Conservation (phyloP, 2,797 vertebrate genomes). For the Macrochelys suwanniensis region DNA sequence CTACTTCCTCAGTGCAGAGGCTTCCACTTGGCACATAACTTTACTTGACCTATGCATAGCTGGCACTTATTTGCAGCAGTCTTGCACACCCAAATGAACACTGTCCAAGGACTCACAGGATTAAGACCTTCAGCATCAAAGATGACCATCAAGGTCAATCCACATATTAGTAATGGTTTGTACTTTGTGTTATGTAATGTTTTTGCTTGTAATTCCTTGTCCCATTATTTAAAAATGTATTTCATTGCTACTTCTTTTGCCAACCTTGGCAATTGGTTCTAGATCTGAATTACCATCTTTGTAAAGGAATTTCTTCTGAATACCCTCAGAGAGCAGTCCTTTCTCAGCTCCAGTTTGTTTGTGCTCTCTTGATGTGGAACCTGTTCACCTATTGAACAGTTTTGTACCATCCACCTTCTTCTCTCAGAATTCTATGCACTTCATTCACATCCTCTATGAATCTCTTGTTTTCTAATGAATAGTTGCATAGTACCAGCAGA, state of each 20-base stretch:
- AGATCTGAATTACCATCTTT: neutral
- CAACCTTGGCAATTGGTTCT: neutral
- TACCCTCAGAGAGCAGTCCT: neutral
- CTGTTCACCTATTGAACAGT: neutral
- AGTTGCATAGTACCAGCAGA: neutral
- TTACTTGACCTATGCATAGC: neutral
- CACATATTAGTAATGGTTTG: neutral
- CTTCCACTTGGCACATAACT: neutral
- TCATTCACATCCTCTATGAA: neutral
- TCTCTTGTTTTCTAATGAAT: neutral
- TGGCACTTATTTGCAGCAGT: neutral
- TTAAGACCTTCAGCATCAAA: neutral
- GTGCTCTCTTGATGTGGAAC: neutral
- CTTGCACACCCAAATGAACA: neutral
- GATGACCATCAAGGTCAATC: neutral
- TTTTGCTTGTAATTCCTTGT: neutral
- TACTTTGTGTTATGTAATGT: neutral
- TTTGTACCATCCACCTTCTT: neutral
- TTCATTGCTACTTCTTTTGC: neutral
- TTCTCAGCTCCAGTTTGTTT: neutral
- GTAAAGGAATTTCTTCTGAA: neutral
- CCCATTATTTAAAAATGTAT: neutral
- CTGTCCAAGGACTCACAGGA: neutral
- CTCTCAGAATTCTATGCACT: accelerated
- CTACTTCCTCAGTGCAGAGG: neutral